Conservation (phyloP, 2,888 invertebrate genomes). For the Luperina testacea region DNA sequence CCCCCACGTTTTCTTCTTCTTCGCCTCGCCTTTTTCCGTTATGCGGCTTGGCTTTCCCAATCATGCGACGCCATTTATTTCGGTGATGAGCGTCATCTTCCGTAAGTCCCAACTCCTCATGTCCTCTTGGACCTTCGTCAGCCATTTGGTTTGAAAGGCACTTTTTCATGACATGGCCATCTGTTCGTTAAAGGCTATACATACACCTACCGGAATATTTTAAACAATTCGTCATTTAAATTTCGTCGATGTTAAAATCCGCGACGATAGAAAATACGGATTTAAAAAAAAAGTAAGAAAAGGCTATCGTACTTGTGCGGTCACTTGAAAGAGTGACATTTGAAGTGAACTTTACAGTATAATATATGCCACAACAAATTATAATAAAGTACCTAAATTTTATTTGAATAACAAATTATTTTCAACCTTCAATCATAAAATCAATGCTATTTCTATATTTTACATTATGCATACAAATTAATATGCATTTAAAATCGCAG, state of each 20-base stretch:
- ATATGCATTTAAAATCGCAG: conserved; percentile 16
- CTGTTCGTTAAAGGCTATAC: too few species aligned
- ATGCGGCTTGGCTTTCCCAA: too few species aligned
- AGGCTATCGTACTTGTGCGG: not conserved
- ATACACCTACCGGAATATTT: too few species aligned
- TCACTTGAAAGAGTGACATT: not conserved
- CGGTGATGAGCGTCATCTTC: too few species aligned
- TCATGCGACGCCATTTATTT: too few species aligned
- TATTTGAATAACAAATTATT: conserved; percentile 19
- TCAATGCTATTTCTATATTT: conserved; percentile 4
- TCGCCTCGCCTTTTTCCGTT: too few species aligned
- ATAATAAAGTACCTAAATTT: conserved; percentile 1
- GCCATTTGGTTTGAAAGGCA: too few species aligned
- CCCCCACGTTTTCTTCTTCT: too few species aligned
- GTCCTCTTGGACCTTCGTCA: too few species aligned
- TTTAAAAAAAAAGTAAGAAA: not conserved
- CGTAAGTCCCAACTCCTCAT: too few species aligned
- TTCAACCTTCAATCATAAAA: conserved; percentile 28
- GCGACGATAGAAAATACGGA: too few species aligned
- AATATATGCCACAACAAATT: not conserved
- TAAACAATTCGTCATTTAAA: not conserved
- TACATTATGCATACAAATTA: conserved; percentile 28
- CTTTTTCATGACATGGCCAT: too few species aligned
- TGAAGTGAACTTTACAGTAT: not conserved
- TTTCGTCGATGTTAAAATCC: not conserved